Base-by-base conservation (phyloP, 2,888 invertebrate species). In the Prosapia bicincta region DNA sequence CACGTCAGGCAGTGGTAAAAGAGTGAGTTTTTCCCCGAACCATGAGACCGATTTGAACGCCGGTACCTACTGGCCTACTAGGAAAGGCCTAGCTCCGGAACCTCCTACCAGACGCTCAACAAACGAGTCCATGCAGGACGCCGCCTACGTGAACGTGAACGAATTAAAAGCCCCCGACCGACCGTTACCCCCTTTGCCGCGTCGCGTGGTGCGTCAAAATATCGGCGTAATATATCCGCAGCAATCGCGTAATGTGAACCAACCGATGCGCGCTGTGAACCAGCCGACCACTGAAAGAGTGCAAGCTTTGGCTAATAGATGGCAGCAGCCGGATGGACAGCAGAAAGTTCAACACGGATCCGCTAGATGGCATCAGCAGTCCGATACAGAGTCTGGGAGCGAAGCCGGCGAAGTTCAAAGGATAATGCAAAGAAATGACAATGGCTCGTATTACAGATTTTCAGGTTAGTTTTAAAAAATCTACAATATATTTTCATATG, bases 321-420 rank as follows among this genome's bases (percentile, higher is more conserved):
- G 78, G 69, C 76, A 76, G 38, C 79, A 78, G 78, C 80, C 25
- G 70, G 65, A 90, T 90, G 5, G 92, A 92, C 85, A 88, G 92
- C 76, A 54, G 38, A 38, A 15, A 71, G 32, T 71, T 69, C 68
- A 66, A 67, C 0, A 69, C 54, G 38, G 68, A 43, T 54, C 74
- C 75, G 75, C 75, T 69, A 74, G 67, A 71, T 75, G 78, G 69
- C 76, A 76, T 30, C 78, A 78, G 78, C 81, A 28, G 71, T 82
- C 74, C 79, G 91, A 91, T 82, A 90, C 90, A 78, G 92, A 92
- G 83, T 91, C 91, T 82, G 91, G 91, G 26, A 91, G 91, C 65
- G 92, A 92, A 83, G 91, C 90, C 54, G 90, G 91, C 3, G 92
- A 92, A 85, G 88, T 92, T 76, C 90, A 91, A 82, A 86, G 89